Evolutionary conservation across 2,113 vertebrate genomes (phyloP).

Genomic region (Oryzias woworae): DNA sequence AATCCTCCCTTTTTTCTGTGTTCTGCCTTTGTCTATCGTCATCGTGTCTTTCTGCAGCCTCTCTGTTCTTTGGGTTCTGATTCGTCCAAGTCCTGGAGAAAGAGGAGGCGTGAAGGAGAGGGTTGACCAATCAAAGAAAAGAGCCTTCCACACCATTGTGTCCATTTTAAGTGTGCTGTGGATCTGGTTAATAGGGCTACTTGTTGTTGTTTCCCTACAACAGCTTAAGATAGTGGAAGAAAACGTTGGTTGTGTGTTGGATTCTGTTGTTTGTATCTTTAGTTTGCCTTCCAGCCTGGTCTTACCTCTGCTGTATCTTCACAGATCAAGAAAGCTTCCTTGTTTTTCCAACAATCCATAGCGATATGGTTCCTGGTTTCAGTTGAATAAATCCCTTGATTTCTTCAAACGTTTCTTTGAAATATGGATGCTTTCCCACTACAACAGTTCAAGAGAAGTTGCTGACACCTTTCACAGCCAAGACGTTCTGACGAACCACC

Average conservation of each 20-base stretch:
- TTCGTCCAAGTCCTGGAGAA: neutral
- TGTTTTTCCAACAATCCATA: neutral
- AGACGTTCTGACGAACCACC: too few relatives aligned
- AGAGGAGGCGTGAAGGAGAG: neutral
- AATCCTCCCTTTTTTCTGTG: too few relatives aligned
- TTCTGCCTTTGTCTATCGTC: neutral
- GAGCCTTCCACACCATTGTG: neutral
- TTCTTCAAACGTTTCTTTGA: too few relatives aligned
- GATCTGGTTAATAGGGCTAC: neutral
- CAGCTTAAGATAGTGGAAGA: rapidly evolving
- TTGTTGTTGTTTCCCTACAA: neutral
- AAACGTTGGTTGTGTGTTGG: neutral
- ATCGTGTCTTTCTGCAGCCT: neutral
- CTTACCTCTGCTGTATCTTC: neutral
- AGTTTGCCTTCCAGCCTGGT: conserved; percentile 8
- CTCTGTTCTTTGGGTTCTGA: neutral
- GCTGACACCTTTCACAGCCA: too few relatives aligned
- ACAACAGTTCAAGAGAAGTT: too few relatives aligned
- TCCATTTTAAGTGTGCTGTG: neutral
- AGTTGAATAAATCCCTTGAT: too few relatives aligned
- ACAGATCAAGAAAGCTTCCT: neutral
- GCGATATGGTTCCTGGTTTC: too few relatives aligned
- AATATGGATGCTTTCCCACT: too few relatives aligned
- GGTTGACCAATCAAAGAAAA: conserved; percentile 6
- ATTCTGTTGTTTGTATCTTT: neutral